Conservation (phyloP, 2,113 vertebrate genomes). For the Micromys minutus region DNA sequence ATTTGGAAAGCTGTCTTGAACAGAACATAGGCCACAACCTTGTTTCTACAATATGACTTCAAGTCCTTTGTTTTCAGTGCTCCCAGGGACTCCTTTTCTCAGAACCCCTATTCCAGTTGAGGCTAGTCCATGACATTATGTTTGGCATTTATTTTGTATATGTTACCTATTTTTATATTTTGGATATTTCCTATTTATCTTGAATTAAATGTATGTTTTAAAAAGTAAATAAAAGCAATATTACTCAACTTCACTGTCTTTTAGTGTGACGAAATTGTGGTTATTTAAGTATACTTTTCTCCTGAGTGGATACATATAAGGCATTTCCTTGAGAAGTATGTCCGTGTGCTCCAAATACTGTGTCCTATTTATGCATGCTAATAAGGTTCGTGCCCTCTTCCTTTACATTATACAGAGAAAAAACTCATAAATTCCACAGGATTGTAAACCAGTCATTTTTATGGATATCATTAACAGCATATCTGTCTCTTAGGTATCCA, state of each 20-base stretch:
- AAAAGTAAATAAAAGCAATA: not conserved
- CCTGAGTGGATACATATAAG: not conserved
- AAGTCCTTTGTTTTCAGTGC: too few relatives aligned
- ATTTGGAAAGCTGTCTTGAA: too few relatives aligned
- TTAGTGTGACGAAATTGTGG: not conserved
- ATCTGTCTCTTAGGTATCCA: constrained; percentile 53
- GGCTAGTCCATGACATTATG: not conserved
- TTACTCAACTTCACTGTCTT: not conserved
- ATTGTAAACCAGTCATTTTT: constrained; percentile 50
- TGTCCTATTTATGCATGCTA: not conserved
- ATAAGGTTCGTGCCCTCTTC: not conserved
- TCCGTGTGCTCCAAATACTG: not conserved
- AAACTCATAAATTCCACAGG: constrained; percentile 40
- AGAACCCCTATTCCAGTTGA: too few relatives aligned
- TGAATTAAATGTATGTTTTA: constrained; percentile 1
- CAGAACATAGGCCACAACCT: too few relatives aligned
- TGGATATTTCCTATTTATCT: constrained; percentile 21
- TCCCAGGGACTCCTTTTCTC: too few relatives aligned
- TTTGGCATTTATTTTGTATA: not conserved
- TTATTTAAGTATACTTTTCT: not conserved
- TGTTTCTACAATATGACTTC: too few relatives aligned
- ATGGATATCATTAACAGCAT: constrained; percentile 33
- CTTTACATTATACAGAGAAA: not conserved
- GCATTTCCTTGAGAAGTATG: not conserved
- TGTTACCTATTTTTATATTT: not conserved